phyloP scores from a whole-genome alignment of 2,113 vertebrate species.

The Salvelinus alpinus region DNA sequence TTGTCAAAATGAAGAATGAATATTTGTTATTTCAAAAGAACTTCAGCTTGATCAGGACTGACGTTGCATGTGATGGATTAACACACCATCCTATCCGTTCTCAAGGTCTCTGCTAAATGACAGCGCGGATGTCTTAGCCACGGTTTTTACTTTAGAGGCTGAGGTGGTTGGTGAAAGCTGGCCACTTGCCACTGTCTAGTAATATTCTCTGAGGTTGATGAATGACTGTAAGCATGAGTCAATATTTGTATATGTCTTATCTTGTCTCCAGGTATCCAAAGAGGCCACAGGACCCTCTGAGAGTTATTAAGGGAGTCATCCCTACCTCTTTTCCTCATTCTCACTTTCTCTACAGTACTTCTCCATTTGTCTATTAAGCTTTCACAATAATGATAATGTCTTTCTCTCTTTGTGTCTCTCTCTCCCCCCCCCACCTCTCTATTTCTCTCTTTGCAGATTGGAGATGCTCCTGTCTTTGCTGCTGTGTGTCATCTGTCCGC shows the following conservation, averaged over 20 bases:
- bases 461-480: conserved; percentile 47
- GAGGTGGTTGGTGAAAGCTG: neutral
- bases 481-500: conserved; percentile 65
- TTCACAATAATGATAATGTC: neutral
- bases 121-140: neutral
- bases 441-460: conserved; percentile 48
- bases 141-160: neutral
- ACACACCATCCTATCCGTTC: neutral
- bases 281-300: too few relatives aligned
- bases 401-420: neutral
- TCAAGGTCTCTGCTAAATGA: neutral
- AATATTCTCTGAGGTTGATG: conserved; percentile 11
- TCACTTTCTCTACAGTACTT: neutral
- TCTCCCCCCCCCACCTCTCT: neutral
- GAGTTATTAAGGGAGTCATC: too few relatives aligned
- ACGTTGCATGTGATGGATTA: neutral
- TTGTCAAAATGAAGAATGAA: neutral
- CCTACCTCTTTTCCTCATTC: neutral
- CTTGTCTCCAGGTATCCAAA: neutral
- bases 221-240: conserved; percentile 13
- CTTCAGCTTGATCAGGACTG: neutral
- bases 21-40: neutral
- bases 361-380: neutral
- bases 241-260: neutral
- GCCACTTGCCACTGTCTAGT: conserved; percentile 1